Conservation (phyloP, 2,113 vertebrate species). For the Oceanodroma tethys region DNA sequence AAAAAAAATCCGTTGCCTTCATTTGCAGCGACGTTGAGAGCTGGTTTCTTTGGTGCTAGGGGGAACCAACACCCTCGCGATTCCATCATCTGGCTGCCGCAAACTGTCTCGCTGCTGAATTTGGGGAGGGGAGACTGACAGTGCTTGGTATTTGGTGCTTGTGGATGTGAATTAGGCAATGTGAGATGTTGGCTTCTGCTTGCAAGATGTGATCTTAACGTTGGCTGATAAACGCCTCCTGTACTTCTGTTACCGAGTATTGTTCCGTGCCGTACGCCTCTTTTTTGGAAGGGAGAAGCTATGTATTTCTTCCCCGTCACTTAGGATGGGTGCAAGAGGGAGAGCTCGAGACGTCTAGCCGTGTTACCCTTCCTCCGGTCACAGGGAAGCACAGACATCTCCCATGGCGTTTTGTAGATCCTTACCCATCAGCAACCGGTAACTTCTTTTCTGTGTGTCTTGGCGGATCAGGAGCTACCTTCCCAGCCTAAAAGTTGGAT, state of each 20-base stretch:
- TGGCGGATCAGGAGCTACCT: neutral
- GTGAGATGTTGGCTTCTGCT: neutral
- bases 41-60: neutral
- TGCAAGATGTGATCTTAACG: neutral
- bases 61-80: neutral
- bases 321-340: neutral
- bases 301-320: rapidly evolving
- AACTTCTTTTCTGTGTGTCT: neutral
- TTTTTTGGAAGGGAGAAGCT: neutral
- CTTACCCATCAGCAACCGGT: no score
- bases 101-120: neutral
- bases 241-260: rapidly evolving
- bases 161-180: neutral
- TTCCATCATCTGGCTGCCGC: neutral
- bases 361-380: neutral
- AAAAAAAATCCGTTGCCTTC: neutral
- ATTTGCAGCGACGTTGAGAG: neutral
- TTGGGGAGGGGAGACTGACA: neutral
- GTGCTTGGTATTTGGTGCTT: neutral
- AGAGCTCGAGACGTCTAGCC: rapidly evolving
- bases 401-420: neutral
- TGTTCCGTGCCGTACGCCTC: rapidly evolving
- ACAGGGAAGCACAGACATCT: neutral
- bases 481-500: neutral
- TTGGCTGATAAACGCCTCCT: neutral